Evolutionary conservation across 2,797 vertebrate species (phyloP).

Genomic region (Syngnathus rostellatus): DNA sequence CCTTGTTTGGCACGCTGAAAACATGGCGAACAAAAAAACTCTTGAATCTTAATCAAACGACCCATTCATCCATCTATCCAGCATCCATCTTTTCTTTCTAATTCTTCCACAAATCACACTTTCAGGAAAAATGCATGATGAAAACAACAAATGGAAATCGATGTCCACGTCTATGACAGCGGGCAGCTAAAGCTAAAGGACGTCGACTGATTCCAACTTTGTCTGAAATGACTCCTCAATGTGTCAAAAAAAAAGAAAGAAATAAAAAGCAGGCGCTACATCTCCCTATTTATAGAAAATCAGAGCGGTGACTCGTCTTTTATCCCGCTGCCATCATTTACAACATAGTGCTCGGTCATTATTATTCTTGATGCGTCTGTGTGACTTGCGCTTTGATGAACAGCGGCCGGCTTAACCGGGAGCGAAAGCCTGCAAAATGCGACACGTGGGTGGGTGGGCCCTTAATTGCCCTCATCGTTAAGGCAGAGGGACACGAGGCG

Average conservation of each 20-base stretch:
- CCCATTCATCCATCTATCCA: too few relatives aligned
- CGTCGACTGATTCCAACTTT: neutral
- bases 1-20: too few relatives aligned
- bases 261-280: neutral
- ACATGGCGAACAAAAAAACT: too few relatives aligned
- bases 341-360: slow-evolving; percentile 22
- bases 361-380: slow-evolving; percentile 21
- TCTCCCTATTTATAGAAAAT: neutral
- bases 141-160: too few relatives aligned
- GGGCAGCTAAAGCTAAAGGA: neutral
- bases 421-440: slow-evolving; percentile 15
- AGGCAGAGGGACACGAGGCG: slow-evolving; percentile 21
- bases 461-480: slow-evolving; percentile 36
- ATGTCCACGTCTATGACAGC: slow-evolving; percentile 8
- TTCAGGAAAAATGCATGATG: too few relatives aligned
- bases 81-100: too few relatives aligned
- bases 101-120: too few relatives aligned
- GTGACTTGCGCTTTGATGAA: slow-evolving; percentile 24
- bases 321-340: slow-evolving; percentile 17
- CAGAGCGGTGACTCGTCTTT: neutral
- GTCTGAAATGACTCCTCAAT: neutral
- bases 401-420: slow-evolving; percentile 10
- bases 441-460: slow-evolving; percentile 18
- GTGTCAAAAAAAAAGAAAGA: neutral
- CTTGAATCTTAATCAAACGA: too few relatives aligned